Base-by-base conservation (phyloP, 2,888 invertebrate genomes). In the Papilio protenor region DNA sequence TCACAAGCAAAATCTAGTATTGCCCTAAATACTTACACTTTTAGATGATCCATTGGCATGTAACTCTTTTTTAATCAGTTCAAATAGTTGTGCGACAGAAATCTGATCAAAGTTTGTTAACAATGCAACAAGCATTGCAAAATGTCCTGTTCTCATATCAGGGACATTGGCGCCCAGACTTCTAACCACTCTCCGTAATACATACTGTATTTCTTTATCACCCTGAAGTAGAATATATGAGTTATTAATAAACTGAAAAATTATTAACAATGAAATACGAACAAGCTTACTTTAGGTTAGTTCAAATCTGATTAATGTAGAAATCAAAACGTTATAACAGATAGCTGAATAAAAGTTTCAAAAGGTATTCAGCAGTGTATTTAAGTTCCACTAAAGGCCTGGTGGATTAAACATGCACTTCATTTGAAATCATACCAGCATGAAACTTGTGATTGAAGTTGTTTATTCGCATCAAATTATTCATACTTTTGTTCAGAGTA, bases 161-260 rank as follows among this genome's bases (percentile, higher is more conserved):
- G 95, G 94, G 59, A 96, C 94, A 27, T 96, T 96, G 1, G 97
- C 96, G 52, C 97, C 97, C 80, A 97, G 91, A 80, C 97, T 97
- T 82, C 97, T 94, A 4, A 98, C 94, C 73, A 97, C 89, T 82
- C 97, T 95, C 81, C 95, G 96, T 55, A 98, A 86, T 0, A 96
- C 95, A 90, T 97, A 97, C 71, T 95, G 91, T 16, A 96, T 82
- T 87, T 97, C 97, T 86, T 95, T 95, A 83, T 92, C 93, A 84
- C 94, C 95, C 97, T 96, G 85, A 79, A 93, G 80, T 59, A 83
- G 80, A 79, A 78, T 82, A 79, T 1, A 81, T 33, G 2, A 14
- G 23, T 3, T 14, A 27, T 11, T 3, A 12, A 27, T n/a, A n/a
- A n/a, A n/a, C n/a, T n/a, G n/a, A 3, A 27, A 27, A 27, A 27